Evolutionary conservation across 1,140 invertebrate species (phyloP), one percentile per base, ranked within the genome.

Genomic region (Glomeris maerens): DNA sequence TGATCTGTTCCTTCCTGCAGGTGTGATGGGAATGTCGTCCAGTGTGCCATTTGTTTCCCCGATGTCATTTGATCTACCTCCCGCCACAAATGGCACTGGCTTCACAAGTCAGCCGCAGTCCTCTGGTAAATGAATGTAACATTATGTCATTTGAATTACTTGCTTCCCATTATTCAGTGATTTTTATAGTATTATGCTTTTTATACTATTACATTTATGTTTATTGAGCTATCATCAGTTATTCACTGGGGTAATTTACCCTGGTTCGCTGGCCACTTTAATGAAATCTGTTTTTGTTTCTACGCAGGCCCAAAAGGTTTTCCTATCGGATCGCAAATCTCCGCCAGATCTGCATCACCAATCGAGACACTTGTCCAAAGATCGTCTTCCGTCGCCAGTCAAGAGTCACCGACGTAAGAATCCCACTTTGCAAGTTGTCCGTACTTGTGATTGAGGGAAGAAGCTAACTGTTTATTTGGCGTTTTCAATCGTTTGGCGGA

Each of bases 361-460:
- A 23, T 26, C 10, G 40, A 36, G n/a, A 17, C n/a, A n/a, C 27
- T 21, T 22, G 39, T 23, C 5, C 40, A 54, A 36, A 47, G 61
- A n/a, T 58, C 61, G 17, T 46, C 46, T 36, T 63, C 61, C 13
- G 49, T 62, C 28, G 62, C 59, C 50, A 63, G 61, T 57, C 61
- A 62, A 45, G 61, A 63, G 53, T 60, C 60, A 5, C 55, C 52
- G 20, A 52, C 59, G 58, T 62, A 57, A 55, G 46, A 25, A 2
- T n/a, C 29, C 38, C 45, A 23, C 7, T 26, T 27, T 38, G 27
- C 27, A 17, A 44, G n/a, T 42, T 42, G 4, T 21, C 20, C 10
- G 31, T 36, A 13, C 10, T 36, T 13, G 31, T 13, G 31, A 36
- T 13, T 36, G 31, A 36, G 31, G 31, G 10, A 10, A 13, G 31